Percentiles rank a stretch among this genome's conserved stretches.
Evolutionary conservation across 2,888 invertebrate species (phyloP).

Genomic region (Andrena praecox): DNA sequence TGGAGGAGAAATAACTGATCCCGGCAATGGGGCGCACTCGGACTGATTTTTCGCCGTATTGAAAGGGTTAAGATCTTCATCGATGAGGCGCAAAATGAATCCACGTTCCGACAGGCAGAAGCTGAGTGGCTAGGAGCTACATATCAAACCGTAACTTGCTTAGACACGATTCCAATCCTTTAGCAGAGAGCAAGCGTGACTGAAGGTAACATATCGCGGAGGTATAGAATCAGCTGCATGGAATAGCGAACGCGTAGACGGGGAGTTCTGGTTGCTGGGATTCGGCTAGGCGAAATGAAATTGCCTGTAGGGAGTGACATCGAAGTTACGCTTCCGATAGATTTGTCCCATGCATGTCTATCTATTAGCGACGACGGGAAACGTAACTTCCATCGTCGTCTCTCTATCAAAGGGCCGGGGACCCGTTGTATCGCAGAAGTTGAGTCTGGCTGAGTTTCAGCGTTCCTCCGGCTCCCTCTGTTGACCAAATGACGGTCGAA

Average conservation of each 20-base stretch:
- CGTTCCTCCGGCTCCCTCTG: constrained; percentile 23
- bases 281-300: constrained; percentile 3
- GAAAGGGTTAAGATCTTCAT: constrained; percentile 14
- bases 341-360: constrained; percentile 45
- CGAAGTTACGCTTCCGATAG: constrained; percentile 61
- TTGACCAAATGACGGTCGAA: constrained; percentile 35
- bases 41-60: too few relatives aligned
- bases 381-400: constrained; percentile 36
- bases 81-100: background rate
- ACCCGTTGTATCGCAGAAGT: constrained; percentile 54
- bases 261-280: background rate
- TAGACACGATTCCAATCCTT: too few relatives aligned
- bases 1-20: too few relatives aligned
- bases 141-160: too few relatives aligned
- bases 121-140: too few relatives aligned
- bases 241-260: background rate
- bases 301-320: constrained; percentile 37
- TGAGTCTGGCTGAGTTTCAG: constrained; percentile 46
- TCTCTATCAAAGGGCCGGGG: constrained; percentile 55
- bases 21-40: too few relatives aligned
- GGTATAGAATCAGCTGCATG: background rate
- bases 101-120: too few relatives aligned
- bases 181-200: too few relatives aligned
- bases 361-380: constrained; percentile 41
- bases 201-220: too few relatives aligned